Conservation (phyloP, 2,888 invertebrate species). For the Linnaemya vulpina region DNA sequence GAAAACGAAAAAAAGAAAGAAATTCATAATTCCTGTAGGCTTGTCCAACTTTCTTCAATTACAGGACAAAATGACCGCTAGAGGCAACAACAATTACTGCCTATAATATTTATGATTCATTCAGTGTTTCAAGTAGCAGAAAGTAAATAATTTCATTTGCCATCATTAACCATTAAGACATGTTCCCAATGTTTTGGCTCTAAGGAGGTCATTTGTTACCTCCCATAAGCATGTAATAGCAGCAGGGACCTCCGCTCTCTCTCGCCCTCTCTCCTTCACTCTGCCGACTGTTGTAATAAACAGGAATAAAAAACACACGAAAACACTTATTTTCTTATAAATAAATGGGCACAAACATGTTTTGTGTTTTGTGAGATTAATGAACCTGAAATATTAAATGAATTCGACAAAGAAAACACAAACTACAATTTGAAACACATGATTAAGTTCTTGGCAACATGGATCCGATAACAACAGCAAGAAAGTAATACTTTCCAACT, state of each 20-base stretch:
- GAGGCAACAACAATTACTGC: neutral
- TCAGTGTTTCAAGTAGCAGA: neutral
- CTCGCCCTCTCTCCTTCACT: neutral
- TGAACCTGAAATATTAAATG: slow-evolving; percentile 48
- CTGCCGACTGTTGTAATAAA: neutral
- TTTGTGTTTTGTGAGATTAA: slow-evolving; percentile 9
- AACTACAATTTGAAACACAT: slow-evolving; percentile 12
- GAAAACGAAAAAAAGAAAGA: neutral
- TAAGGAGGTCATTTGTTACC: slow-evolving; percentile 20
- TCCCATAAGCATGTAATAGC: neutral
- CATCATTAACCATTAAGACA: slow-evolving; percentile 24
- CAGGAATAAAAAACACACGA: neutral
- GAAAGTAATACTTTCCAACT: neutral
- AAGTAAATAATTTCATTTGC: slow-evolving; percentile 7
- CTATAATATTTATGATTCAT: neutral
- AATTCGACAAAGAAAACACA: slow-evolving; percentile 27
- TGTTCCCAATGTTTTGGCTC: neutral
- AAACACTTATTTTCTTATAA: slow-evolving; percentile 9
- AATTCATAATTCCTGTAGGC: neutral
- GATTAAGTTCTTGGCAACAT: neutral
- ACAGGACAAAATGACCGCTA: neutral
- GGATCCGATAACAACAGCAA: neutral
- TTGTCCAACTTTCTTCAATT: neutral
- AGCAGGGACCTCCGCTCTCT: neutral
- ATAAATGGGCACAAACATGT: neutral